These are phyloP conservation scores for Procambarus clarkii DNA, from an alignment of 1,140 invertebrate species.

Conservation along the genomic window DNA sequence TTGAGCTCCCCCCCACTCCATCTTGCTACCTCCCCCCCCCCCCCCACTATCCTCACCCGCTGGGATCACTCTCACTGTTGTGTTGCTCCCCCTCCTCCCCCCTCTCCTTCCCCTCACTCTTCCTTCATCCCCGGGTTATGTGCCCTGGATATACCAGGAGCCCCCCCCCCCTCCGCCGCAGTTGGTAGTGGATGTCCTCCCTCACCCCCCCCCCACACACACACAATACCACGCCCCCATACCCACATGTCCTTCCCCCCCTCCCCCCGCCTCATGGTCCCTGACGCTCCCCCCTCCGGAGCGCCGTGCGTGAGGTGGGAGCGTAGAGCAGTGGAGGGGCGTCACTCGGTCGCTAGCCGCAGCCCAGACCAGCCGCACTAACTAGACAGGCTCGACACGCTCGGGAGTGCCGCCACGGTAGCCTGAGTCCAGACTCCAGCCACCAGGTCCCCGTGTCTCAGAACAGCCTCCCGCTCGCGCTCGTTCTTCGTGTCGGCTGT, in stretches of 20 bases:
- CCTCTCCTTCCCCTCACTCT: neutral
- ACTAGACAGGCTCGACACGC: conserved; percentile 47
- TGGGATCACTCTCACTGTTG: conserved; percentile 42
- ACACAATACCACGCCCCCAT: neutral
- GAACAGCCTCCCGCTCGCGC: neutral
- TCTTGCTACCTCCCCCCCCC: neutral
- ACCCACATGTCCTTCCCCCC: conserved; percentile 22
- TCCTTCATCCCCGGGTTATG: neutral
- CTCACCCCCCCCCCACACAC: neutral
- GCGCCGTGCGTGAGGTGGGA: conserved; percentile 60
- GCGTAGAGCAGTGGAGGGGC: conserved; percentile 39
- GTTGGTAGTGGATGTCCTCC: neutral
- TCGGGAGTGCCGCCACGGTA: conserved; percentile 60
- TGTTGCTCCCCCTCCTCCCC: neutral
- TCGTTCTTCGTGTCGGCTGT: conserved; percentile 9
- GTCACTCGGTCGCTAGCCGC: conserved; percentile 56
- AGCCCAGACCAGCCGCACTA: conserved; percentile 59
- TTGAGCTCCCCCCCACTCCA: conserved; percentile 14
- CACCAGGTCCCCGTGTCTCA: conserved; percentile 5
- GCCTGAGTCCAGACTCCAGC: conserved; percentile 35
- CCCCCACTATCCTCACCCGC: neutral
- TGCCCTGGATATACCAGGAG: neutral
- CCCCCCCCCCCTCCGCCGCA: neutral
- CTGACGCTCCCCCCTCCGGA: neutral
- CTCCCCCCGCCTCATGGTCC: neutral